Base-by-base conservation (phyloP, 1,140 invertebrate genomes). In the Drosophila littoralis region DNA sequence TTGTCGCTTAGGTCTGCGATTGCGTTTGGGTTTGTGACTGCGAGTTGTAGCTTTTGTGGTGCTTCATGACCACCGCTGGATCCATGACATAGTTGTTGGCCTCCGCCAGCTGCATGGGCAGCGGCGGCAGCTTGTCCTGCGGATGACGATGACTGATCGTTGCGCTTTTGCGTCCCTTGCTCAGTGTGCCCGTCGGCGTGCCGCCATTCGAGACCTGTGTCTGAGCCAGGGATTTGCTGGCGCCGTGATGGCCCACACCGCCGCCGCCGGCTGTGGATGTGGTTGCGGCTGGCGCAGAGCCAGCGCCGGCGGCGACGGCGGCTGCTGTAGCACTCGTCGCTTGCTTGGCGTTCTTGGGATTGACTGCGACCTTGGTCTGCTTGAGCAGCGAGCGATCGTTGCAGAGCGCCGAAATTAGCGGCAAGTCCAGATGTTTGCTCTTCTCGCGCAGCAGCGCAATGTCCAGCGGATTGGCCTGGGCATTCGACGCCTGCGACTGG, bases 321-420 rank as follows among this genome's bases (percentile, higher is more conserved):
- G 38, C 65, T 55, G 51, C n/a, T 42, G 59, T 10, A 55, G 50
- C 55, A 15, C 8, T 46, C 42, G 51, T 9, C 33, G 51, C 7
- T 10, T 15, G 51, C 15, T 54, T 36, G n/a, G 28, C 52, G 12
- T 45, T 46, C 91, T 95, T 95, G 33, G 96, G 95, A 93, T 95
- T 93, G 45, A 96, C 96, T 81, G 96, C 96, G 10, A 96, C 96
- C 92, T 97, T 97, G 5, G 96, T 97, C 92, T 97, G 96, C 92
- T 97, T 97, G 46, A 97, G 92, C 66, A 97, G 93, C 42, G 97
- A 97, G 33, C 96, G 94, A 92, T 98, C 97, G 90, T 98, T 98
- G 93, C 97, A 98, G 52, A 98, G 93, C 5, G 97, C 97, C 42
- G 97, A 96, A 83, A 98, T 97, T 33, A 98, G 93, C 12, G 97